Conservation (phyloP, 2,113 vertebrate genomes). For the Galbula dea region DNA sequence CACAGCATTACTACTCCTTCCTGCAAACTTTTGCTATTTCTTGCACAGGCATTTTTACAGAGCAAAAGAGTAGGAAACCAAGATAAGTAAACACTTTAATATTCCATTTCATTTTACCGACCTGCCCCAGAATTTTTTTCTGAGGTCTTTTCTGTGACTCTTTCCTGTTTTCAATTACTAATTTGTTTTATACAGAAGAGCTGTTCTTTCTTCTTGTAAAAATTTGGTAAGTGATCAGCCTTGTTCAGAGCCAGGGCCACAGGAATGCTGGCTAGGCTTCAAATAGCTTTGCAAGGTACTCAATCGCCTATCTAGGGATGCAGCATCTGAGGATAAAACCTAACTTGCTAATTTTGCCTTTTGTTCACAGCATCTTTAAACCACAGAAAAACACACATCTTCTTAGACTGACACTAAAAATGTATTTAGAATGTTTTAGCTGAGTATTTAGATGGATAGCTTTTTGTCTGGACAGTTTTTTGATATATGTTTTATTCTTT, state of each 20-base stretch:
- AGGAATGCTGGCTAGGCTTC: neutral
- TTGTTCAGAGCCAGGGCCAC: neutral
- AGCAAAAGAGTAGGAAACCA: neutral
- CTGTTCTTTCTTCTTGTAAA: neutral
- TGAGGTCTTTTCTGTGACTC: neutral
- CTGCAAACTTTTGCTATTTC: neutral
- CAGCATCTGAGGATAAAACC: neutral
- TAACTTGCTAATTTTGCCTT: neutral
- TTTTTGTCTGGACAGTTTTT: neutral
- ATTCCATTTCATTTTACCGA: neutral
- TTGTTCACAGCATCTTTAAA: neutral
- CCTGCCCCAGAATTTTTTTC: neutral
- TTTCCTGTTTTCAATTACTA: neutral
- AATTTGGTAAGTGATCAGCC: neutral
- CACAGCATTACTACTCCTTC: neutral
- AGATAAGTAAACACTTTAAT: neutral
- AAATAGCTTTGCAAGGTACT: neutral
- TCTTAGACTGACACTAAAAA: neutral
- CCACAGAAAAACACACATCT: neutral
- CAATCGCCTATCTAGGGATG: neutral
- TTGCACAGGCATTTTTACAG: neutral
- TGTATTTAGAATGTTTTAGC: neutral
- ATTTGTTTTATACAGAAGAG: neutral
- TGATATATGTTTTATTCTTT: neutral
- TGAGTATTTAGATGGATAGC: neutral